Base-by-base conservation (phyloP, 2,113 vertebrate genomes). In the Stegastes partitus region DNA sequence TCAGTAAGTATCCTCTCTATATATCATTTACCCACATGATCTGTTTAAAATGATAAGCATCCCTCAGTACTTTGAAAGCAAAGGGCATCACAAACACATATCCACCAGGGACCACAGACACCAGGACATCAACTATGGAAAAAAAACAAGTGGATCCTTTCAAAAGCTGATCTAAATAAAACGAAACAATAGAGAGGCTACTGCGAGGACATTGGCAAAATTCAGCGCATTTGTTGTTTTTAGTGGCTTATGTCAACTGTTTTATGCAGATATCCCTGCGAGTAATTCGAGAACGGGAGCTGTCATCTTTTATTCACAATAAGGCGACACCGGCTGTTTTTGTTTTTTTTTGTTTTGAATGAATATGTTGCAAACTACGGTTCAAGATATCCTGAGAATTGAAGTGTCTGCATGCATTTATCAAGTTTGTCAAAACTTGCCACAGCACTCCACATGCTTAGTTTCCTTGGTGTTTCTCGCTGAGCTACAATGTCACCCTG, bases 401-500 rank as follows among this genome's bases (percentile, higher is more conserved):
- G 28, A 62, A 66, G 65, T 25, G 39, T 72, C 63, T 61, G 76
- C 18, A 11, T 61, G 66, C 26, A 74, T 80, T 68, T 66, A 70
- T 84, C 47, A 77, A 56, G 54, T 78, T 81, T 79, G 58, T 82
- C 72, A 82, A 78, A 76, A 89, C 45, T 71, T 70, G 72, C 64
- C 67, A 50, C 42, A 23, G 44, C 11, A 26, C 65, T 70, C 50
- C 31, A 31, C 1, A 3, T 55, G 55, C 54, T 51, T 63, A 67
- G 51, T 49, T 79, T 71, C n/a, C 45, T 34, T 21, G 50, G 5
- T 57, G 28, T 59, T 50, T 69, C 66, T 76, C 25, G 6, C 72
- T 63, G 78, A 86, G 78, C 65, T 39, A n/a, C 68, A 85, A 78
- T 83, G 85, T 83, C 81, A 72, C 86, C 72, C 73, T 71, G 74